Evolutionary conservation across 2,888 invertebrate genomes (phyloP).

Genomic region (Trachelus stipa): DNA sequence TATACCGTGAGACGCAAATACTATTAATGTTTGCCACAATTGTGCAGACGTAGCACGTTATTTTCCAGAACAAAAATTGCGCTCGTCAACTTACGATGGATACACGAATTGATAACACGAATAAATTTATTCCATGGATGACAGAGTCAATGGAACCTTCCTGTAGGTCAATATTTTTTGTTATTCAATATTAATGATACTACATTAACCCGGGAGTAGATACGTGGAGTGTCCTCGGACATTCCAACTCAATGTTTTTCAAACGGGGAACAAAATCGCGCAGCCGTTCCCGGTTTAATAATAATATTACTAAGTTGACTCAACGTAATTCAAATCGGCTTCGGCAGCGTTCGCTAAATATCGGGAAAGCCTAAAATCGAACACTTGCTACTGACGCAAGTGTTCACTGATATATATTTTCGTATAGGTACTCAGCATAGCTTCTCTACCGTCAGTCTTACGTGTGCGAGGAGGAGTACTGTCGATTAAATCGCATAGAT

Average conservation of each 20-base stretch:
- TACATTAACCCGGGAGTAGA: too few species aligned
- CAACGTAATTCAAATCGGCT: background rate
- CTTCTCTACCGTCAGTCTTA: background rate
- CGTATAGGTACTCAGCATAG: background rate
- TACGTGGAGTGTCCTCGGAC: too few species aligned
- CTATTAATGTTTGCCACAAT: background rate
- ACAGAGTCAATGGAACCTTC: background rate
- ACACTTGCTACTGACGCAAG: constrained; percentile 39
- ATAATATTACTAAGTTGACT: background rate
- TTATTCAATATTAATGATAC: background rate
- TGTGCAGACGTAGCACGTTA: background rate
- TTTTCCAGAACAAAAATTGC: background rate
- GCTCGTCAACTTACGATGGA: background rate
- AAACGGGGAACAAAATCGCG: too few species aligned
- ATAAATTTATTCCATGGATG: background rate
- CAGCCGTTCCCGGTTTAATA: too few species aligned
- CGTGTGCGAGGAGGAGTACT: background rate
- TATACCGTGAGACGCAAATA: background rate
- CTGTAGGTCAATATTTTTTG: background rate
- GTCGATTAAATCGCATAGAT: constrained; percentile 33
- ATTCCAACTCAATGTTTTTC: too few species aligned
- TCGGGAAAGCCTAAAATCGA: constrained; percentile 21
- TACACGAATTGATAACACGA: background rate
- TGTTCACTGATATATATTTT: constrained; percentile 20
- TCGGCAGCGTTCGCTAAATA: background rate